These are phyloP conservation scores for Phylloscopus trochiloides DNA, from an alignment of 2,113 vertebrate species.

Conservation along the genomic window DNA sequence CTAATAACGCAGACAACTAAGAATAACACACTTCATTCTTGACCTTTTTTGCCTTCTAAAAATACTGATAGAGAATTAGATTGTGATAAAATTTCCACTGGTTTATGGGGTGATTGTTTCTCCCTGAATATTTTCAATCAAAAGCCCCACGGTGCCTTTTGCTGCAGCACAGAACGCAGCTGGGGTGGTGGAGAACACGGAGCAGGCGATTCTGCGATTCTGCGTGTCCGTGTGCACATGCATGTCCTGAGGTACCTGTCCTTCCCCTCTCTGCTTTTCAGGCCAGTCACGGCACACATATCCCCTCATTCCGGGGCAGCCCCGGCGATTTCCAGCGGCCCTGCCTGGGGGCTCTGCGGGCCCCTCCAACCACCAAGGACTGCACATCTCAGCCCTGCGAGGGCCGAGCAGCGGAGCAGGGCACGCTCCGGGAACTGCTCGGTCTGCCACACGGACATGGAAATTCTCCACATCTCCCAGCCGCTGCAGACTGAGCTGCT, in stretches of 20 bases:
- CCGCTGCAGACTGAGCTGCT: neutral
- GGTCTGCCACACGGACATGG: neutral
- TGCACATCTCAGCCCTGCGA: constrained; percentile 32
- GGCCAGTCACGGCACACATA: constrained; percentile 26
- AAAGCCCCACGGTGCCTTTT: neutral
- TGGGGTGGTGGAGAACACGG: neutral
- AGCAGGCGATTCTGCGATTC: neutral
- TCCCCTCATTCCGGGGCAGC: neutral
- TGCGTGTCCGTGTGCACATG: accelerated
- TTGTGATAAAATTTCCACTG: neutral
- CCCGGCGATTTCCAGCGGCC: neutral
- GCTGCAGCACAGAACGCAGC: neutral
- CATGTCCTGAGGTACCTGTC: neutral
- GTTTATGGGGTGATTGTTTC: neutral
- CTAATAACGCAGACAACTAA: neutral
- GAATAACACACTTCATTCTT: neutral
- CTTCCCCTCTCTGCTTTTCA: neutral
- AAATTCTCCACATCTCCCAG: neutral
- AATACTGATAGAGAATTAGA: neutral
- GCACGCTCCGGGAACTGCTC: neutral
- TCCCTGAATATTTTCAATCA: neutral
- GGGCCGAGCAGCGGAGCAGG: neutral
- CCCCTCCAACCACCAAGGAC: constrained; percentile 24
- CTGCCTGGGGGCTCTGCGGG: constrained; percentile 53
- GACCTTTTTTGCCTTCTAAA: neutral